Evolutionary conservation across 2,888 invertebrate genomes (phyloP).

Genomic region (Tupiocoris notatus): DNA sequence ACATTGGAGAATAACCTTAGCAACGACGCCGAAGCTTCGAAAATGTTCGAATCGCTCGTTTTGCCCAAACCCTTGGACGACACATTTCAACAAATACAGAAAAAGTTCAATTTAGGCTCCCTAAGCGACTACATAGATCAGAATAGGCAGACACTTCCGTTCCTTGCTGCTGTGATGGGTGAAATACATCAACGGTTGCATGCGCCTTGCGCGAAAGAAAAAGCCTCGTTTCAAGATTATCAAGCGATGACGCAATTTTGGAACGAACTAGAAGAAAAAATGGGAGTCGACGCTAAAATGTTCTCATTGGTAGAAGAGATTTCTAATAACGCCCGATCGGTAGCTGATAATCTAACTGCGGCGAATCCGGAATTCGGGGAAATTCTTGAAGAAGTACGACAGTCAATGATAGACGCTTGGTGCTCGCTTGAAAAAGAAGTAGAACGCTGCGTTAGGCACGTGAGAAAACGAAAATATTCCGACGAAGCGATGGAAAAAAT

Average conservation of each 20-base stretch:
- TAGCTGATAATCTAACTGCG: background rate
- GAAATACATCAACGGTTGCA: background rate
- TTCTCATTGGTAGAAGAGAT: background rate
- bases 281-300: background rate
- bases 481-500: background rate
- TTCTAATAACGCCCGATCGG: background rate
- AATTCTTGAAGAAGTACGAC: background rate
- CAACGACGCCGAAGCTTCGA: background rate
- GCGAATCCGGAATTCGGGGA: background rate
- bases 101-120: background rate
- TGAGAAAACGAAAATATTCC: background rate
- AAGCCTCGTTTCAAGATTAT: background rate
- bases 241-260: background rate
- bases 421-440: background rate
- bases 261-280: background rate
- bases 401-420: background rate
- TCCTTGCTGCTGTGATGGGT: background rate
- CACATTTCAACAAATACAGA: background rate
- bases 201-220: background rate
- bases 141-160: background rate
- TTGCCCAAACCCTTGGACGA: background rate
- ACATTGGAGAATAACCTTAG: background rate
- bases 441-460: background rate
- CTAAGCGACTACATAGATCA: background rate
- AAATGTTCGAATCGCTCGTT: background rate